Base-by-base conservation (phyloP, 2,888 invertebrate genomes). In the Alloplasta piceator region DNA sequence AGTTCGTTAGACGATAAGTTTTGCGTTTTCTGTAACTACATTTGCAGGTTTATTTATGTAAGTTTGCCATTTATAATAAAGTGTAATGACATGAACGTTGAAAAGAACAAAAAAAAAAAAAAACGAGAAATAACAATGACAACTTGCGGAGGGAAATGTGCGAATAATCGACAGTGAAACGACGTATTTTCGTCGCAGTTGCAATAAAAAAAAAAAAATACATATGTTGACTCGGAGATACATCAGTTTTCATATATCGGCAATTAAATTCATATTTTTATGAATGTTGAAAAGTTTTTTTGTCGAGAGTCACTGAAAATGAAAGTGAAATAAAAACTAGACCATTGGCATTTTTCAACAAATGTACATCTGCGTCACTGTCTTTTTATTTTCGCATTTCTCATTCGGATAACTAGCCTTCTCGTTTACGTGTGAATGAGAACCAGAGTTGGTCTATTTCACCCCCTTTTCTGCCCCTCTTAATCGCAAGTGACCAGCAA, bases 61-160 rank as follows among this genome's bases (percentile, higher is more conserved):
- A 91, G 86, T 90, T 90, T 89, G 88, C 88, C 90, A 89, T 89
- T 90, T 90, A 84, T 89, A 91, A 91, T 91, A 91, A 91, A 91
- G 88, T 88, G 85, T 88, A 89, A 87, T 88, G 85, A 88, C 83
- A 86, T 83, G 82, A 61, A 81, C 76, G 75, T 80, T 60, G 14
- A 79, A 55, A 55, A 43, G 71, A 67, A n/a, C 56, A 66, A 50
- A 39, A 71, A 75, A 9, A 56, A 48, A 71, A 50, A 61, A 43
- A 36, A 46, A 60, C 9, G 46, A 60, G 55, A 36, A 14, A 41
- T 60, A 67, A 67, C 64, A n/a, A 58, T 46, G 48, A 60, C 48
- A 50, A 72, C 16, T 74, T 64, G 26, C 68, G 60, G n/a, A 26
- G 50, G 66, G 63, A 36, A 63, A 73, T 73, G 72, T 67, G 78